Evolutionary conservation across 2,797 vertebrate species (phyloP).

Genomic region (Chromis chromis): DNA sequence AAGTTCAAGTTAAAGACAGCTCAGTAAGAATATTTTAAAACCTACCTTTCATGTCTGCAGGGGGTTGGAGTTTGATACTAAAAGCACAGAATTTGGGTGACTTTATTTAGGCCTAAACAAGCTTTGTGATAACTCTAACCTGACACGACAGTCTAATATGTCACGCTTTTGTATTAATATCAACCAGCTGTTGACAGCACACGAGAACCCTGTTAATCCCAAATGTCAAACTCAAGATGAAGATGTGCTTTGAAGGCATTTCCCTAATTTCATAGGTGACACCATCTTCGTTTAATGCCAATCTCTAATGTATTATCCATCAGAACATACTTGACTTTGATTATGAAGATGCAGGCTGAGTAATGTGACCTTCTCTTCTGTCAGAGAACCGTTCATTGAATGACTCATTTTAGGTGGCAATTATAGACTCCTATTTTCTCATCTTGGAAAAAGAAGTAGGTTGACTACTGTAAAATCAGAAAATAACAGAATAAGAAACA

Average conservation of each 20-base stretch:
- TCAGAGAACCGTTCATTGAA: slow-evolving; percentile 16
- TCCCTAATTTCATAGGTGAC: slow-evolving; percentile 21
- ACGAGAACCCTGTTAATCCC: not conserved
- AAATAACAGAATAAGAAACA: not conserved
- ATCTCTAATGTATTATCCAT: slow-evolving; percentile 9
- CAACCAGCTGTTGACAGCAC: slow-evolving; percentile 13
- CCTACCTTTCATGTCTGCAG: not conserved
- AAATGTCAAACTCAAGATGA: slow-evolving; percentile 20
- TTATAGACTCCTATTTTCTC: slow-evolving; percentile 30
- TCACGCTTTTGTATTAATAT: slow-evolving; percentile 11
- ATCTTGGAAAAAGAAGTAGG: slow-evolving; percentile 10
- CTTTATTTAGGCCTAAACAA: slow-evolving; percentile 3
- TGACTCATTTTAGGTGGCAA: slow-evolving; percentile 36
- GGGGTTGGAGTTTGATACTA: not conserved
- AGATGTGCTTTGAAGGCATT: slow-evolving; percentile 13
- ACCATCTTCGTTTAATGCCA: slow-evolving; percentile 9
- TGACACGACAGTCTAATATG: not conserved
- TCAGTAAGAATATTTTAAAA: not conserved
- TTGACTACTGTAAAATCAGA: slow-evolving; percentile 14
- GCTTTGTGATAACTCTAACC: slow-evolving; percentile 5
- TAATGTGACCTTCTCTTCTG: slow-evolving; percentile 18
- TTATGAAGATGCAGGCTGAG: slow-evolving; percentile 5
- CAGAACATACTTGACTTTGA: slow-evolving; percentile 23
- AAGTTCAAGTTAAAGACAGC: not conserved
- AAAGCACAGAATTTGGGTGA: not conserved